A percentile compares a stretch with the other conserved stretches of the same genome.
Evolutionary conservation across 2,888 invertebrate genomes (phyloP).

Genomic region (Automeris io): DNA sequence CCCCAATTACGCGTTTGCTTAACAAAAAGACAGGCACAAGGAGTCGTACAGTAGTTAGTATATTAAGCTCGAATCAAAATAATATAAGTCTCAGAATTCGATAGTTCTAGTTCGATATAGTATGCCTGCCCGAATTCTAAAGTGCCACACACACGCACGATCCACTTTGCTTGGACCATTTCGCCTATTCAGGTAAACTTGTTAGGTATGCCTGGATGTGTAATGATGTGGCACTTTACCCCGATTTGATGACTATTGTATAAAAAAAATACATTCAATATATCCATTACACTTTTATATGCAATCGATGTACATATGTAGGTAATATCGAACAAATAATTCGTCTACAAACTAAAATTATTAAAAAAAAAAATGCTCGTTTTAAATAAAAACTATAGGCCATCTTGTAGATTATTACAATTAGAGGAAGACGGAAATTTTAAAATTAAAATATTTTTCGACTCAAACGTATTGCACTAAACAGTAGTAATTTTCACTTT

Average conservation of each 20-base stretch:
- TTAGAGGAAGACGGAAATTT: slow-evolving; percentile 51
- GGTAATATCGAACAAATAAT: slow-evolving; percentile 23
- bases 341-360: slow-evolving; percentile 32
- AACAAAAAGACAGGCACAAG: background rate
- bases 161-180: no score
- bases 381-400: slow-evolving; percentile 40
- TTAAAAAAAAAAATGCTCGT: slow-evolving; percentile 40
- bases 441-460: slow-evolving; percentile 19
- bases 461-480: slow-evolving; percentile 39
- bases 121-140: no score
- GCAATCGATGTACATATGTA: slow-evolving; percentile 1
- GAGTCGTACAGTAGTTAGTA: no score
- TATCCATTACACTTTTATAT: background rate
- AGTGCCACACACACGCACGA: no score
- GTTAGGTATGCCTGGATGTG: no score
- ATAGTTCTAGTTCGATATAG: no score
- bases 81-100: background rate
- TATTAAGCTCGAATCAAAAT: background rate
- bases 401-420: slow-evolving; percentile 38
- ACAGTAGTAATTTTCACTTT: background rate
- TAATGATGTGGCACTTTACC: no score
- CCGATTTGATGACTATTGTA: background rate
- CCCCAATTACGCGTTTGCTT: slow-evolving; percentile 1
- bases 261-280: background rate
- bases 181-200: no score